Evolutionary conservation across 2,888 invertebrate genomes (phyloP).

Genomic region (Chloroclystis v-ata): DNA sequence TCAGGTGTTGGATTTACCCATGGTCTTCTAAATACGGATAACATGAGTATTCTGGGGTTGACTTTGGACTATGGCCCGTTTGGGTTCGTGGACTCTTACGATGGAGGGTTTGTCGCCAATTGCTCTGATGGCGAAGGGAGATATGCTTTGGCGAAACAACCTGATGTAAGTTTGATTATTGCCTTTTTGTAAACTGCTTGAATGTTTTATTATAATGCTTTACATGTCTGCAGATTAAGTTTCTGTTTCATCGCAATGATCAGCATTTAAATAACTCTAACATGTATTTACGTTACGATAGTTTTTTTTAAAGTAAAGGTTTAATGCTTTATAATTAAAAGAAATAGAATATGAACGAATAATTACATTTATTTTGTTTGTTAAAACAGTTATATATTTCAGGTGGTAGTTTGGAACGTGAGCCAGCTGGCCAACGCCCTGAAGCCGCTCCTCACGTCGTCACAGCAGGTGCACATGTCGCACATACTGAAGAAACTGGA

Average conservation of each 20-base stretch:
- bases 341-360: no score
- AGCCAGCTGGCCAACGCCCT: constrained; percentile 79
- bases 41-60: constrained; percentile 81
- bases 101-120: constrained; percentile 80
- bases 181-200: no score
- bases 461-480: constrained; percentile 65
- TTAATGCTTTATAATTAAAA: no score
- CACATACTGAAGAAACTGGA: constrained; percentile 67
- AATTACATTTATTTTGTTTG: no score
- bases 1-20: constrained; percentile 79
- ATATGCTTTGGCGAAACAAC: constrained; percentile 79
- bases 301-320: no score
- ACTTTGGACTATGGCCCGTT: constrained; percentile 83
- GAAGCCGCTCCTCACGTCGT: constrained; percentile 64
- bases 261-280: no score
- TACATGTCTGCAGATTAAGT: no score
- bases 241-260: no score
- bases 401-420: constrained; percentile 81
- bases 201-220: no score
- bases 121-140: constrained; percentile 80
- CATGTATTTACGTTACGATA: no score
- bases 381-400: no score
- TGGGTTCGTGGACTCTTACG: constrained; percentile 81
- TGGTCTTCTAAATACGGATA: constrained; percentile 80
- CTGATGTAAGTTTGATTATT: constrained; percentile 70